phyloP scores from a whole-genome alignment of 2,113 vertebrate genomes.

The Carassius carassius region DNA sequence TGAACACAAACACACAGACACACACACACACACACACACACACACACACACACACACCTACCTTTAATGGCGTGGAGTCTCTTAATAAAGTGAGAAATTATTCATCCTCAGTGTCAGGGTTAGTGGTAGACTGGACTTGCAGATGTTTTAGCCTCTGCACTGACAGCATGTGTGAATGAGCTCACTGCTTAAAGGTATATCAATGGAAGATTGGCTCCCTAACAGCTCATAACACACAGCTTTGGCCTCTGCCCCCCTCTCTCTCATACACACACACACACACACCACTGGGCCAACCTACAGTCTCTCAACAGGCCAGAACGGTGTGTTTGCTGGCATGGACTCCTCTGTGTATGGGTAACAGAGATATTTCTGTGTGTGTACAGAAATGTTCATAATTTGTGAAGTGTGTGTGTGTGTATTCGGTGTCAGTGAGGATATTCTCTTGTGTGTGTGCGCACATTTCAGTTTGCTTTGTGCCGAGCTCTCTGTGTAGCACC shows the following conservation, averaged over 20 bases:
- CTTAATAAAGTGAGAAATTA: conserved; percentile 77
- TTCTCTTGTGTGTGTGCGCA: neutral
- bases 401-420: conserved; percentile 22
- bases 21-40: conserved; percentile 27
- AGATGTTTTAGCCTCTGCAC: conserved; percentile 9
- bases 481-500: conserved; percentile 64
- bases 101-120: conserved; percentile 71
- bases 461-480: conserved; percentile 36
- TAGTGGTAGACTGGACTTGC: conserved; percentile 74
- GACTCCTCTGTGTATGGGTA: conserved; percentile 1
- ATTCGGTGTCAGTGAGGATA: conserved; percentile 8
- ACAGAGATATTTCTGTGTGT: neutral
- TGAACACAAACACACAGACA: neutral
- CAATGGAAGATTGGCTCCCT: neutral
- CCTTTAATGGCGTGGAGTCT: conserved; percentile 65
- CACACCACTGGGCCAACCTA: neutral
- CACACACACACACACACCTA: conserved; percentile 3
- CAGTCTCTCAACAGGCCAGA: conserved; percentile 2
- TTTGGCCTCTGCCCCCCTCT: conserved; percentile 21
- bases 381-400: neutral
- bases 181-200: conserved; percentile 11
- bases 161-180: conserved; percentile 9
- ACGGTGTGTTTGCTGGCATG: neutral
- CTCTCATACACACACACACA: neutral
- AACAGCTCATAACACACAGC: conserved; percentile 32